A percentile compares a stretch with the other conserved stretches of the same genome.
Evolutionary conservation across 2,797 vertebrate species (phyloP).

Genomic region (Cyclura pinguis): DNA sequence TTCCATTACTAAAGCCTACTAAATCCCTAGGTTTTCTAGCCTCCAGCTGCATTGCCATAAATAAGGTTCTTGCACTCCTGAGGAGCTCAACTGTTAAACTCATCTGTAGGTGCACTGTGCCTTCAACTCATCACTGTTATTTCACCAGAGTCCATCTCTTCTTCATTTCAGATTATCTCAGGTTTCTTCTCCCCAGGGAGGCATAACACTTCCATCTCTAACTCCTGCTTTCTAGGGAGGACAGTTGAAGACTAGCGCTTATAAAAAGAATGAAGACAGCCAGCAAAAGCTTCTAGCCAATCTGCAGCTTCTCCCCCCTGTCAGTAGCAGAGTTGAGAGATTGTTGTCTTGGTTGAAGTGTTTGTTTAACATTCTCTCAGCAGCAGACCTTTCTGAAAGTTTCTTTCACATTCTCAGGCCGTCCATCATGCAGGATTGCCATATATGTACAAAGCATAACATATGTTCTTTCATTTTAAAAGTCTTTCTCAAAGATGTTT

Average conservation of each 20-base stretch:
- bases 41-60: constrained; percentile 66
- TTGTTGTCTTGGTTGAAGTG: not conserved
- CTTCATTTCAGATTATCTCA: constrained; percentile 60
- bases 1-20: constrained; percentile 48
- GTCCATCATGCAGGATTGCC: not conserved
- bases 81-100: constrained; percentile 71
- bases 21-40: constrained; percentile 52
- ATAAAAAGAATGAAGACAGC: constrained; percentile 38
- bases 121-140: constrained; percentile 56
- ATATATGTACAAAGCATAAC: constrained; percentile 3
- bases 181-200: constrained; percentile 50
- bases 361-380: constrained; percentile 40
- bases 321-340: constrained; percentile 8
- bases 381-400: constrained; percentile 18
- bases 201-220: constrained; percentile 49
- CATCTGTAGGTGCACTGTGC: constrained; percentile 49
- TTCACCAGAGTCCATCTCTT: constrained; percentile 43
- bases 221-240: constrained; percentile 44
- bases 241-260: constrained; percentile 34
- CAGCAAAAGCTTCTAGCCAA: constrained; percentile 35
- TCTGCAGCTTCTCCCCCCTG: constrained; percentile 13
- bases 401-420: constrained; percentile 7
- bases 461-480: constrained; percentile 22
- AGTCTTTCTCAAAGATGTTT: constrained; percentile 7
- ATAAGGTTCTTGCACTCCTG: constrained; percentile 29